These are phyloP conservation scores for Liopterus haemorrhoidalis DNA, from an alignment of 2,888 invertebrate genomes.

Conservation along the genomic window DNA sequence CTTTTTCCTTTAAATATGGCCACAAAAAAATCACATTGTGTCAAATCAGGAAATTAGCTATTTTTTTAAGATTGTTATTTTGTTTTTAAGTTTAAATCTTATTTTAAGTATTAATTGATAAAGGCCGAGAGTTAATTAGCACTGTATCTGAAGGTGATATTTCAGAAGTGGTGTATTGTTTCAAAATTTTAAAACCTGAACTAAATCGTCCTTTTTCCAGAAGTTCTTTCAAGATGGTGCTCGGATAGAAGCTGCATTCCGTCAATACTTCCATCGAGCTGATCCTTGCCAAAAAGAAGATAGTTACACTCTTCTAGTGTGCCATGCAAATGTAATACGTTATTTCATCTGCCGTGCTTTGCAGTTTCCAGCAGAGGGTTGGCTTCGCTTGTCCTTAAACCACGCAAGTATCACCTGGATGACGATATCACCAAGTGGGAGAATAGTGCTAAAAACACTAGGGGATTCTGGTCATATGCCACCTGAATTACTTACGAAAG, in stretches of 20 bases:
- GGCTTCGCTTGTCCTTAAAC: slow-evolving; percentile 86
- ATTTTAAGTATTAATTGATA: too few species aligned
- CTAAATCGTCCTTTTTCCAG: slow-evolving; percentile 51
- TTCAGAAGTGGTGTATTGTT: too few species aligned
- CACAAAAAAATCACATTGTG: too few species aligned
- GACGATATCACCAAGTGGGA: slow-evolving; percentile 76
- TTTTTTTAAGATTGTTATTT: too few species aligned
- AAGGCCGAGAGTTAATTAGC: slow-evolving; percentile 9
- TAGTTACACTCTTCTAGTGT: slow-evolving; percentile 84
- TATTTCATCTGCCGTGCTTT: slow-evolving; percentile 93
- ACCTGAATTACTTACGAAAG: slow-evolving; percentile 63
- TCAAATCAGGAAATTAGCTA: too few species aligned
- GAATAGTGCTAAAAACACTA: slow-evolving; percentile 71
- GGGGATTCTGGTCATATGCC: slow-evolving; percentile 92
- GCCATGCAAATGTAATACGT: slow-evolving; percentile 96
- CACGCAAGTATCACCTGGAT: slow-evolving; percentile 94
- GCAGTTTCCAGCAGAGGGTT: slow-evolving; percentile 95
- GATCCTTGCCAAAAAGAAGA: slow-evolving; percentile 71
- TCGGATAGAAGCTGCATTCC: slow-evolving; percentile 91
- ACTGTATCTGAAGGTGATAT: too few species aligned
- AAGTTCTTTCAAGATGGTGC: slow-evolving; percentile 92
- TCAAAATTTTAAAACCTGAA: too few species aligned
- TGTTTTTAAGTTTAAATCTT: too few species aligned
- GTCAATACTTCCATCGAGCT: slow-evolving; percentile 89
- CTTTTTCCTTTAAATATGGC: too few species aligned